Evolutionary conservation across 2,797 vertebrate species (phyloP), one percentile per base, ranked within the genome.

Genomic region (Leptatherina wallacei): DNA sequence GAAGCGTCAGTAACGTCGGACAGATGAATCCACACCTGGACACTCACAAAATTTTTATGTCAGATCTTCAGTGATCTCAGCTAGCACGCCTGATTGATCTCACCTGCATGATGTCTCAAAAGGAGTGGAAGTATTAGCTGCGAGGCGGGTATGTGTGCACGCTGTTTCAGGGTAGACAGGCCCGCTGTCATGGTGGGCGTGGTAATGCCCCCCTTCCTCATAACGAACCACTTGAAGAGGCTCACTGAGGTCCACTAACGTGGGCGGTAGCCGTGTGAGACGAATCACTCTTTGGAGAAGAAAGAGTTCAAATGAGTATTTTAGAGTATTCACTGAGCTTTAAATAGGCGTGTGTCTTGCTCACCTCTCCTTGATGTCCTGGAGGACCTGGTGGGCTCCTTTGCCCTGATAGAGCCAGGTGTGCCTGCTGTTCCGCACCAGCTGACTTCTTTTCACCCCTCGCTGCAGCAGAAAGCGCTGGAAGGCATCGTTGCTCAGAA

Each of bases 51-150:
- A 36, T 30, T 59, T 36, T 29, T 65, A 62, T 2, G 22, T 0
- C 3, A 29, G 10, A 14, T 11, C 35, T 20, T 66, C 27, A 24
- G 13, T 64, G 47, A 24, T 38, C 49, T 51, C 55, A 22, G 16
- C 63, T 38, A 49, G 13, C 16, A 35, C 38, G 24, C 22, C 11
- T 13, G 6, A 6, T 36, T 18, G 2, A 6, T 57, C 94, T 96
- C 89, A 98, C 98, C 98, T 96, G 92, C 98, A 99, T 12, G 98
- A 99, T 0, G 98, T 99, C 92, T 99, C 97, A 55, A 99, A 99
- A 27, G 97, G 96, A 32, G 96, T 94, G 0, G 96, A 97, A 69
- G 95, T 95, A 54, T 99, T 99, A 72, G 94, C 94, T 0, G 96
- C 95, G 13, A 98, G 94, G 65, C 96, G 97, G 0, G 98, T 99